These are phyloP conservation scores for Scytalopus superciliaris DNA, from an alignment of 2,113 vertebrate species.

Conservation along the genomic window DNA sequence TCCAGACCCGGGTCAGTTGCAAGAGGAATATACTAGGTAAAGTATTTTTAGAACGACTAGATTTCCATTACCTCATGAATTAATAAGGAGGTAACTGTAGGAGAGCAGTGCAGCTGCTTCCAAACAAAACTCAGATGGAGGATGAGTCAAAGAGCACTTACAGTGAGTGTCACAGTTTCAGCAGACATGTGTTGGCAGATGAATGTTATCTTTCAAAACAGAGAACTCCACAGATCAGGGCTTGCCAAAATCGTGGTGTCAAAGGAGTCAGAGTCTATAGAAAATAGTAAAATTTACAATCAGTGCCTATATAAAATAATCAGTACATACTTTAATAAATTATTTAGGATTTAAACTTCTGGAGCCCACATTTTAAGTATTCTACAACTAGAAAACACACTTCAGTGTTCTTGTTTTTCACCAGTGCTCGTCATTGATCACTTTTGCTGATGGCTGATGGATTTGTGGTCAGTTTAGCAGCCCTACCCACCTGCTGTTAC, in stretches of 20 bases:
- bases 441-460: not conserved
- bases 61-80: not conserved
- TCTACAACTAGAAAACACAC: not conserved
- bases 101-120: not conserved
- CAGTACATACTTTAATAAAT: not conserved
- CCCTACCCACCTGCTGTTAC: not conserved
- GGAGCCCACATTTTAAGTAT: not conserved
- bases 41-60: not conserved
- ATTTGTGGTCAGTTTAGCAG: not conserved
- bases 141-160: not conserved
- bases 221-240: not conserved
- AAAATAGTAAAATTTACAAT: not conserved
- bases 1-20: constrained; percentile 93
- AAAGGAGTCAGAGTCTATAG: not conserved
- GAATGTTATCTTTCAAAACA: not conserved
- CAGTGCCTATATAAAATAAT: not conserved
- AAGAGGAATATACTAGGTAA: constrained; percentile 95
- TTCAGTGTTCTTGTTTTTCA: not conserved
- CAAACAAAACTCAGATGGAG: not conserved
- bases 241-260: not conserved
- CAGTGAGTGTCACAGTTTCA: not conserved
- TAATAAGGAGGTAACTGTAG: not conserved
- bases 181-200: not conserved
- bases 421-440: not conserved
- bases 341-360: not conserved